Conservation (phyloP, 2,113 vertebrate genomes). For the Bufo gargarizans region DNA sequence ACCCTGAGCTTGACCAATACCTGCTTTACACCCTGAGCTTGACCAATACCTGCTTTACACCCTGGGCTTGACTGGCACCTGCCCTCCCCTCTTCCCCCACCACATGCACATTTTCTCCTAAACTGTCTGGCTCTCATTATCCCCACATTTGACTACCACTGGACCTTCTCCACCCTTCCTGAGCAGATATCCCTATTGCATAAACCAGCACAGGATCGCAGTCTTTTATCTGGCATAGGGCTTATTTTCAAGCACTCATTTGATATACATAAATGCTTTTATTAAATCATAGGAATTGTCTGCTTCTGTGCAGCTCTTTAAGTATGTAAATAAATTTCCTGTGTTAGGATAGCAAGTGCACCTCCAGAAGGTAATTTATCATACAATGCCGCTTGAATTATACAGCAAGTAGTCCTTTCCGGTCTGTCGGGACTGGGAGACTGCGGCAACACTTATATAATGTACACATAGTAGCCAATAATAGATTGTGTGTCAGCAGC, state of each 20-base stretch:
- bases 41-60: background rate
- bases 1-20: background rate
- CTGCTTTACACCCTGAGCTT: background rate
- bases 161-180: background rate
- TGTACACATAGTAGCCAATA: background rate
- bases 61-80: background rate
- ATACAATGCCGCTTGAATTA: background rate
- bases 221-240: background rate
- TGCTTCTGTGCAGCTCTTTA: background rate
- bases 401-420: background rate
- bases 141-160: background rate
- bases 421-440: background rate
- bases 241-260: background rate
- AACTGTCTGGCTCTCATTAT: no score
- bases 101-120: no score
- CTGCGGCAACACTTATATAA: background rate
- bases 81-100: background rate
- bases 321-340: slow-evolving; percentile 23
- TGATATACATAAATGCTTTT: slow-evolving; percentile 10
- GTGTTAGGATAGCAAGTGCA: background rate
- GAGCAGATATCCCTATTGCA: background rate
- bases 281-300: slow-evolving; percentile 25
- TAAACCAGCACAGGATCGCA: background rate
- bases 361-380: background rate
- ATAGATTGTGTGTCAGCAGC: background rate